These are phyloP conservation scores for Lepidurus arcticus DNA, from an alignment of 1,140 invertebrate genomes.

Conservation along the genomic window DNA sequence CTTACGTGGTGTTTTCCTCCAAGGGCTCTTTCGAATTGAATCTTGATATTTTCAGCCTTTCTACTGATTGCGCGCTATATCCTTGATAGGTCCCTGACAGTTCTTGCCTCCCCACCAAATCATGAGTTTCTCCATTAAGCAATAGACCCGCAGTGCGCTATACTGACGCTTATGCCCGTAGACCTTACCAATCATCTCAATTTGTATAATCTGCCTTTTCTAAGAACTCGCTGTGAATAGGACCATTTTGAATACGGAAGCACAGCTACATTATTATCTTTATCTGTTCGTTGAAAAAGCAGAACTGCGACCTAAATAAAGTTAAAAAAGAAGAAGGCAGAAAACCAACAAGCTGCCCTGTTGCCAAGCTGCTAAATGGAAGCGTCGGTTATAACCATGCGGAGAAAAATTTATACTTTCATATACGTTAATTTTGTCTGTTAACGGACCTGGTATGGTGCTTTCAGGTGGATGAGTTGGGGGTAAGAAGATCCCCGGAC, in stretches of 20 bases:
- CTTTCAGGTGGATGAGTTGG: neutral
- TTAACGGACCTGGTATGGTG: neutral
- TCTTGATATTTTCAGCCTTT: neutral
- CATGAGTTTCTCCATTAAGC: neutral
- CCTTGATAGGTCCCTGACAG: conserved; percentile 2
- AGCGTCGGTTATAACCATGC: neutral
- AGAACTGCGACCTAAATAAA: neutral
- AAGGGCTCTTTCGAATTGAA: neutral
- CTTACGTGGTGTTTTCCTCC: neutral
- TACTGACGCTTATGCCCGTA: conserved; percentile 7
- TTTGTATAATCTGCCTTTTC: conserved; percentile 5
- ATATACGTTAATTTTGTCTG: neutral
- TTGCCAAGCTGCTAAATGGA: conserved; percentile 9
- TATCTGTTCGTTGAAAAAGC: neutral
- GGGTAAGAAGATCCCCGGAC: neutral
- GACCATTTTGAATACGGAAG: neutral
- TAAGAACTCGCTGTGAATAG: neutral
- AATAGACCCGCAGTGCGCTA: neutral
- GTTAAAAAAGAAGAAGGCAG: neutral
- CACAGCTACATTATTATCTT: neutral
- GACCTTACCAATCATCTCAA: conserved; percentile 5
- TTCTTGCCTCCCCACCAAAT: conserved; percentile 13
- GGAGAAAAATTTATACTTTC: neutral
- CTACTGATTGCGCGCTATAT: conserved; percentile 5
- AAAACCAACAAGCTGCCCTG: neutral